Conservation (phyloP, 2,888 invertebrate genomes). For the Microplitis deprimator region DNA sequence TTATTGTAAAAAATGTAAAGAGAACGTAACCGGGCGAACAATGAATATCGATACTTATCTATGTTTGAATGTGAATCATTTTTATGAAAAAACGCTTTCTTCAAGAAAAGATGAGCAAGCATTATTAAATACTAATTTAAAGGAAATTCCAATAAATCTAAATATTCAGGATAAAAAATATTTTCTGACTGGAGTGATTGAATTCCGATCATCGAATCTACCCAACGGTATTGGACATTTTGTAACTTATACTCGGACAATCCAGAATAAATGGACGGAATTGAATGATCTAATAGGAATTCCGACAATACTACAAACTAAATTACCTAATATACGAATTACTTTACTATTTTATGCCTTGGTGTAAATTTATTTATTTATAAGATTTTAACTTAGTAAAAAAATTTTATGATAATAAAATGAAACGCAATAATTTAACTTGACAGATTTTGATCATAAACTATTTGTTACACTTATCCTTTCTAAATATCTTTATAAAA, state of each 20-base stretch:
- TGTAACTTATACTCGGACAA: not conserved
- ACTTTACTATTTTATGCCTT: not conserved
- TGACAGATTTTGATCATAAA: not conserved
- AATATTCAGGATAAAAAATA: not conserved
- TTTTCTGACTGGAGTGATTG: not conserved
- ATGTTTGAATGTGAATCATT: slow-evolving; percentile 1
- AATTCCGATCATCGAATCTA: not conserved
- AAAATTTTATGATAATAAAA: not conserved
- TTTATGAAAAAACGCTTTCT: not conserved
- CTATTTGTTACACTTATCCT: not conserved
- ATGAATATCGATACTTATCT: not conserved
- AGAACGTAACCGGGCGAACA: not conserved
- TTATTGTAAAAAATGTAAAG: not conserved
- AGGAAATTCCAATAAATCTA: not conserved
- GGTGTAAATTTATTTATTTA: not conserved
- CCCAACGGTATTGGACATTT: not conserved
- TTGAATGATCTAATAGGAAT: not conserved
- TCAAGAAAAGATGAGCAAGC: not conserved
- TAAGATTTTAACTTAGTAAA: not conserved
- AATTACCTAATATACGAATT: slow-evolving; percentile 5
- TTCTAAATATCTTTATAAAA: slow-evolving; percentile 2
- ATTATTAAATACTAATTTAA: not conserved
- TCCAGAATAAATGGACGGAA: not conserved
- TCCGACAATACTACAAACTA: slow-evolving; percentile 3
- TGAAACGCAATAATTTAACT: not conserved